Evolutionary conservation across 2,113 vertebrate species (phyloP), one percentile per base, ranked within the genome.

Genomic region (Brienomyrus longianalis): DNA sequence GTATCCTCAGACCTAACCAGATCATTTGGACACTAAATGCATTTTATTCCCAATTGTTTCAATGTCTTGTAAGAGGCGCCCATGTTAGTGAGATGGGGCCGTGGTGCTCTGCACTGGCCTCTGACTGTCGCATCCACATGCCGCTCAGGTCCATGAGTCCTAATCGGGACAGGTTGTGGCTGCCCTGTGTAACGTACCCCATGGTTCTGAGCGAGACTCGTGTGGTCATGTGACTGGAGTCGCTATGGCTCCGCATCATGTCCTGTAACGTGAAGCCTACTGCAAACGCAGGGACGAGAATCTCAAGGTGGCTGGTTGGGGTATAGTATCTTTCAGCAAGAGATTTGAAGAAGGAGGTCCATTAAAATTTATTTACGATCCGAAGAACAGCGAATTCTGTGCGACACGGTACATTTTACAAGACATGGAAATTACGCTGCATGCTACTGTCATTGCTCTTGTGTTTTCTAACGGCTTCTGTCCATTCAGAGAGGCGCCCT

Each of bases 1-100:
- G 85, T 35, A 87, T 86, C 45, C 51, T 87, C n/a, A 56, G 51
- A 87, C 85, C 85, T 39, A 87, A 54, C 51, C 83, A 86, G 51
- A 86, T 51, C n/a, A 86, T 86, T 86, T 86, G 83, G 74, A 51
- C 83, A 50, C 83, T 27, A 48, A 86, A 50, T 80, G 13, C 35
- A 39, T 80, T 80, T 80, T 19, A 39, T 80, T 80, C 17, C 74
- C 74, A 43, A 27, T 80, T 43, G 74, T 43, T 80, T 19, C 35
- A 19, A 43, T 80, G 74, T 80, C 74, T 80, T 80, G 35, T 43
- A 39, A 35, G 35, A 80, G 74, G 35, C 3, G 1, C 15, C 35
- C 74, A 80, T 43, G 74, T 35, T 43, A 43, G 31, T 0, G n/a
- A 70, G 62, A 70, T 11, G 62, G 27, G 1, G 3, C 27, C 9